Evolutionary conservation across 2,113 vertebrate species (phyloP), one percentile per base, ranked within the genome.

Genomic region (Pangasianodon hypophthalmus): DNA sequence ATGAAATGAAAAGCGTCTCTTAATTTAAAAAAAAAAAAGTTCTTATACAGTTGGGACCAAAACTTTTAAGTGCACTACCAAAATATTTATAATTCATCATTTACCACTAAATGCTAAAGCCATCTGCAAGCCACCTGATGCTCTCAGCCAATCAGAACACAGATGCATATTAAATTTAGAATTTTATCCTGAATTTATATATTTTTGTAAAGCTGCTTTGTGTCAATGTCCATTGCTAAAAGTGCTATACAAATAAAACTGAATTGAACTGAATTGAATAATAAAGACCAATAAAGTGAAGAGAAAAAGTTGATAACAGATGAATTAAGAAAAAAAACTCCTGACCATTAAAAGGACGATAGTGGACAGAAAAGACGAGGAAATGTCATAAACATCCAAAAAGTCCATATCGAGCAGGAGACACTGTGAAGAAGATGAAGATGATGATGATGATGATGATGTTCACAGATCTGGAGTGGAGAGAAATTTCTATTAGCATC

Each of bases 1-100:
- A 81, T 50, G 48, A 83, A 64, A 90, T 88, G 14, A 82, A 84
- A 82, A 10, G 6, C 46, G 52, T 54, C 52, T 54, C 52, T 54
- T 54, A 54, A 54, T 54, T 54, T 14, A 13, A 14, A 73, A 41
- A 5, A 16, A 71, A 37, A 67, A 14, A 75, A 75, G 37, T 46
- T 29, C 29, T 80, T 18, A 80, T 14, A 44, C 9, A 48, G 75
- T 50, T 0, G 48, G 26, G 26, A n/a, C 8, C 24, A 50, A 80
- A 44, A 80, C 75, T 80, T 37, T 80, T 29, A 48, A 50, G 46
- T 50, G 21, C 13, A 13, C 26, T 29, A 52, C 11, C 26, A 54
- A 54, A n/a, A 18, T 2, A 79, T 18, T 54, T 19, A 81, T 16
- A 54, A 81, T 52, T 81, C 2, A n/a, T 32, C 0, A 81, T 81